Evolutionary conservation across 1,140 invertebrate species (phyloP), one percentile per base, ranked within the genome.

Genomic region (Elymnias hypermnestra): DNA sequence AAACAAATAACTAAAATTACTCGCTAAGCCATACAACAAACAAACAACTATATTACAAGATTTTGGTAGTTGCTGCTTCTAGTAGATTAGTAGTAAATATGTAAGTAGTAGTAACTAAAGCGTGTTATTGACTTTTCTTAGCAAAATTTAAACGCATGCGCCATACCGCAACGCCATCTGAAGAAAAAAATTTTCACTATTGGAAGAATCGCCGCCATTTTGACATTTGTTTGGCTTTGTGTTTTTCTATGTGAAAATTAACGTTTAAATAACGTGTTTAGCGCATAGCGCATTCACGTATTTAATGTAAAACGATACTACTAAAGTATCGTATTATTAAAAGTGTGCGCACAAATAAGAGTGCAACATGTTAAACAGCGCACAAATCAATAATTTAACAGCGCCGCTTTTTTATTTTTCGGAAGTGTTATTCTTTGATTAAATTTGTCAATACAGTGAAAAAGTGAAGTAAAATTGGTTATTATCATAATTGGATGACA

Each of bases 211-310:
- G 73, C 75, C 78, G 78, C 79, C 79, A 83, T 83, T 83, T 83
- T 83, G 79, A 83, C 79, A 78, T 83, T 83, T 83, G 79, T 82
- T 82, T 82, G 68, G 79, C 77, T 82, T 83, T 83, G 77, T 81
- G 69, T 79, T 75, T 79, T 74, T 50, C 64, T 49, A 44, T 46
- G 23, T 48, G 58, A 66, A 47, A 68, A 68, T 64, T 70, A 75
- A 65, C 6, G 26, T 66, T 66, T 71, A 72, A 77, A 72, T 72
- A 73, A 60, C 36, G 51, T 40, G 35, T 62, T 61, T 63, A 55
- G 35, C 53, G 53, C 22, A 36, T 37, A 55, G 47, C 61, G 46
- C 46, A 25, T 55, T 45, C 38, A 28, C 35, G 56, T 58, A 68
- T 72, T 40, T 50, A 52, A 55, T 36, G 47, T 47, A 53, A 28